phyloP scores from a whole-genome alignment of 2,113 vertebrate genomes.

The Syngnathoides biaculeatus region DNA sequence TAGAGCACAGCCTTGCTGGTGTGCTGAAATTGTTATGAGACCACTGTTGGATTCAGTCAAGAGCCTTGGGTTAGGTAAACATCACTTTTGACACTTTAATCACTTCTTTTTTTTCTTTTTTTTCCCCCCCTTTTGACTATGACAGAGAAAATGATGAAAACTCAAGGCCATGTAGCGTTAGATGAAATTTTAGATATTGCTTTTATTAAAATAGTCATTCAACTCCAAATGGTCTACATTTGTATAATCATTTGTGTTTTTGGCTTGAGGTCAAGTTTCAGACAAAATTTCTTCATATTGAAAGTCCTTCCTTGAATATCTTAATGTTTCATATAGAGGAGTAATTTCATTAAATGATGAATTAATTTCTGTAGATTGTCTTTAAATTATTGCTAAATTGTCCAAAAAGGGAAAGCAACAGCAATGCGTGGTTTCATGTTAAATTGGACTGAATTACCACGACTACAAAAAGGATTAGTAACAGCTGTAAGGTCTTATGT shows the following conservation, averaged over 20 bases:
- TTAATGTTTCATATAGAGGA: neutral
- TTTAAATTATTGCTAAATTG: neutral
- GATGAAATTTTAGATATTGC: neutral
- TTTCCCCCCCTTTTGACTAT: too few relatives aligned
- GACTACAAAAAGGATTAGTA: neutral
- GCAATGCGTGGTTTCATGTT: neutral
- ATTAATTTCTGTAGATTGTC: too few relatives aligned
- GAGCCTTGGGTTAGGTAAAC: constrained; percentile 6
- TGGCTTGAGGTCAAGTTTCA: neutral
- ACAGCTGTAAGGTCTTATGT: neutral
- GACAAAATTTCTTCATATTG: neutral
- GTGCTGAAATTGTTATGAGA: constrained; percentile 45
- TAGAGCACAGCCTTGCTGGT: constrained; percentile 45
- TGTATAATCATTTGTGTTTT: neutral
- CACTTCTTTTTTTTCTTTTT: neutral
- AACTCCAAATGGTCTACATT: neutral
- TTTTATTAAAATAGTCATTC: neutral
- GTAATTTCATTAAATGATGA: neutral
- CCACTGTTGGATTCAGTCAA: constrained; percentile 22
- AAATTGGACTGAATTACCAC: neutral
- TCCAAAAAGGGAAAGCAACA: neutral
- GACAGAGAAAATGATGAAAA: neutral
- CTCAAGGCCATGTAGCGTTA: neutral
- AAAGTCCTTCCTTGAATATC: neutral
- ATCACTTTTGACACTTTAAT: neutral